Evolutionary conservation across 2,113 vertebrate genomes (phyloP).

Genomic region (Neodontobutis hainanensis): DNA sequence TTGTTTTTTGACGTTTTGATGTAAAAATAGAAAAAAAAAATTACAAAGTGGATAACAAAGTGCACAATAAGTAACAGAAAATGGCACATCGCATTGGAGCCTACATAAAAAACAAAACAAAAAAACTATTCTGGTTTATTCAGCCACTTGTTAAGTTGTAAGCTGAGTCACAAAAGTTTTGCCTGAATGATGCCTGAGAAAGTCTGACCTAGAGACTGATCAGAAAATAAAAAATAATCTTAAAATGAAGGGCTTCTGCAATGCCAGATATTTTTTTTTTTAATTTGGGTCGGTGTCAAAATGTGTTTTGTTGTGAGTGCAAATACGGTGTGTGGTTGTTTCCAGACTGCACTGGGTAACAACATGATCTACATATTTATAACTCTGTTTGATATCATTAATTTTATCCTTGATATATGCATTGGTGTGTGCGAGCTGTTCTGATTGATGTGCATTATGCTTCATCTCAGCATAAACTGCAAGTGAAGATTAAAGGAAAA

Average conservation of each 20-base stretch:
- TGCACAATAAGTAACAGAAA: no score
- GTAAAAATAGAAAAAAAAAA: no score
- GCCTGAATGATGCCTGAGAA: not conserved
- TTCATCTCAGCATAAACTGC: constrained; percentile 73
- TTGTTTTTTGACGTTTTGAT: no score
- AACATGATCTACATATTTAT: constrained; percentile 71
- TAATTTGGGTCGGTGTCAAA: constrained; percentile 30
- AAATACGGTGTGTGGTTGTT: constrained; percentile 44
- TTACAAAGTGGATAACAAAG: no score
- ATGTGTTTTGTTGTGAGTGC: constrained; percentile 44
- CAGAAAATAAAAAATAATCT: not conserved
- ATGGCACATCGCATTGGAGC: no score
- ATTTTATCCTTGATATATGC: constrained; percentile 70
- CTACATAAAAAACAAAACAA: no score
- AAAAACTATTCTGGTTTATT: no score
- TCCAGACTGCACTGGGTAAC: constrained; percentile 30
- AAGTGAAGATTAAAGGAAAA: constrained; percentile 72
- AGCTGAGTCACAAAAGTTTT: no score
- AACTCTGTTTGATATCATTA: constrained; percentile 71
- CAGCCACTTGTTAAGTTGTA: no score
- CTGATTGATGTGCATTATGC: constrained; percentile 77
- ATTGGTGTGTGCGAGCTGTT: constrained; percentile 57
- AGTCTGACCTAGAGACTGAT: not conserved
- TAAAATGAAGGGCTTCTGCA: not conserved
- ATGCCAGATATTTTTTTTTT: not conserved